Base-by-base conservation (phyloP, 2,888 invertebrate species). In the Coecobrya sp. region DNA sequence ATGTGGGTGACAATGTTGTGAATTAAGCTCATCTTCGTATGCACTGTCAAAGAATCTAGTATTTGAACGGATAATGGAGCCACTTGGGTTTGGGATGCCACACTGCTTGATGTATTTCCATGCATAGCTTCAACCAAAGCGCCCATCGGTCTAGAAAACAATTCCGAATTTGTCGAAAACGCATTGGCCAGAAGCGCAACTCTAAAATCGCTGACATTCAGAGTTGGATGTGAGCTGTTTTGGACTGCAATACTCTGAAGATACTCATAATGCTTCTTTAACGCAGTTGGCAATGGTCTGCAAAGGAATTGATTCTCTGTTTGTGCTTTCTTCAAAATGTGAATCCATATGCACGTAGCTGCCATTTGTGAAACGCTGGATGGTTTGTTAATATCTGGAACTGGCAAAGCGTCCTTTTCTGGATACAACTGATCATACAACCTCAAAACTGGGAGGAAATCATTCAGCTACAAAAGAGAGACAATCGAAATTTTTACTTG, bases 311-410 rank as follows among this genome's bases (percentile, higher is more conserved):
- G 98, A 95, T 97, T 97, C 95, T 99, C 99, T 1, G 97, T 96
- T 95, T 98, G 98, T 0, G 99, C 99, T 96, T 99, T 99, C 95
- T 98, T 99, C 95, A 98, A 97, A 92, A 99, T 96, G 96, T 99
- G 99, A 95, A 99, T 98, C 99, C 99, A 99, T 95, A 99, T 99
- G 95, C 99, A 99, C 13, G 98, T 98, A 93, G 98, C 98, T 0
- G 99, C 99, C 98, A 99, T 98, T 95, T 98, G 98, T 95, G 98
- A 97, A 8, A 98, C 98, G 95, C 98, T 98, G 91, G 98, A 97
- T 0, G 99, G 97, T 95, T 98, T 98, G 79, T 97, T 97, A 94
- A 97, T 98, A 96, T 99, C 99, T 0, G 99, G 99, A 13, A 99
- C 97, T 0, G 98, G 97, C 36, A 99, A 95, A 0, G 98, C 97